Evolutionary conservation across 2,888 invertebrate species (phyloP).

Genomic region (Argynnis bischoffii): DNA sequence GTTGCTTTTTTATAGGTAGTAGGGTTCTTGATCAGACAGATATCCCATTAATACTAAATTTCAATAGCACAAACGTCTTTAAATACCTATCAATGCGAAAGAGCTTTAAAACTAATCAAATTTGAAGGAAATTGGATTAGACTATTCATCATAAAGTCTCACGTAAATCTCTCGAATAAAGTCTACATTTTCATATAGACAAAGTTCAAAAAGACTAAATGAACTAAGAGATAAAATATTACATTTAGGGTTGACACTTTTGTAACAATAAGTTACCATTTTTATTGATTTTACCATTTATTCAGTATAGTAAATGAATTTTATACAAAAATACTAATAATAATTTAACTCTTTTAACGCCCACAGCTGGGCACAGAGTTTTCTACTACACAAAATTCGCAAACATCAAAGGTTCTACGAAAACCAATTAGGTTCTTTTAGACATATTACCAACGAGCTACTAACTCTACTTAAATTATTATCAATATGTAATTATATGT

Average conservation of each 20-base stretch:
- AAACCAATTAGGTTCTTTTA: too few species aligned
- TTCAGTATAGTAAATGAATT: too few species aligned
- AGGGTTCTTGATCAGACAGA: too few species aligned
- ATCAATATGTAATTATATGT: too few species aligned
- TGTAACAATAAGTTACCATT: not conserved
- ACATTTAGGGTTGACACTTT: constrained; percentile 12
- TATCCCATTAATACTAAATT: not conserved
- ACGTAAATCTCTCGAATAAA: constrained; percentile 21
- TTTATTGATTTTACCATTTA: not conserved
- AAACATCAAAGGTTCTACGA: too few species aligned
- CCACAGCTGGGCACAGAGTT: too few species aligned
- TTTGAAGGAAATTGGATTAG: constrained; percentile 28
- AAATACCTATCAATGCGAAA: constrained; percentile 2
- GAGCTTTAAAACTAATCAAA: constrained; percentile 18
- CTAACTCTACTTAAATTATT: too few species aligned
- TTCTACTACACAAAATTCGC: too few species aligned
- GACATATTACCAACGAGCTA: too few species aligned
- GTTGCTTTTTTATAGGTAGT: too few species aligned
- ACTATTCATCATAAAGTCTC: constrained; percentile 26
- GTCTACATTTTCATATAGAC: constrained; percentile 27
- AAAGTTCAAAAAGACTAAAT: constrained; percentile 27
- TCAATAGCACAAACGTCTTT: not conserved
- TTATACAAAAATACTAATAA: too few species aligned
- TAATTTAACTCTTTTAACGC: too few species aligned
- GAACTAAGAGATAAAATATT: constrained; percentile 30